Conservation (phyloP, 2,113 vertebrate genomes). For the Parus major region DNA sequence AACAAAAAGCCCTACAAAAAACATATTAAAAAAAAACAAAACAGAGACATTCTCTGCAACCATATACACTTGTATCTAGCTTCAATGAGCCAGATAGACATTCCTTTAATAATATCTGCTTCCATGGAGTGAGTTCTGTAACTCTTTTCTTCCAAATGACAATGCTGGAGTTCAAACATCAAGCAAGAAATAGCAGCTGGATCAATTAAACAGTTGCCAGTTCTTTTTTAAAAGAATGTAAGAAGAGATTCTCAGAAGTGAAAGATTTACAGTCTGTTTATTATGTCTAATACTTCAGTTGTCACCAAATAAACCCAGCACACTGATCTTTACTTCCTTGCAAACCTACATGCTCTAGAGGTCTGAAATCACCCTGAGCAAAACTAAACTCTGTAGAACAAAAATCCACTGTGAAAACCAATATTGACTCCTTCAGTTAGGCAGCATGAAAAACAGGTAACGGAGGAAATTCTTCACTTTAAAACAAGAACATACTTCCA, state of each 20-base stretch:
- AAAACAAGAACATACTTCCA: background rate
- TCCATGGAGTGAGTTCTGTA: background rate
- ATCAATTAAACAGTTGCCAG: background rate
- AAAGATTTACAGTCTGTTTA: background rate
- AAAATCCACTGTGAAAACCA: background rate
- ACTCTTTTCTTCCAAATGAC: background rate
- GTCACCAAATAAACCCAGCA: background rate
- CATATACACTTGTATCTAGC: background rate
- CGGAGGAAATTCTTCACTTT: background rate
- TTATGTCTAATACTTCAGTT: background rate
- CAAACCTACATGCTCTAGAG: background rate
- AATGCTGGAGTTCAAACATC: background rate
- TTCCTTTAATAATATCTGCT: background rate
- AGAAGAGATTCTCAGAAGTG: background rate
- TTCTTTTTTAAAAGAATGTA: background rate
- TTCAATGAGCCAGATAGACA: background rate
- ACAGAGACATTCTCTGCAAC: background rate
- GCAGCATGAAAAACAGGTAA: background rate
- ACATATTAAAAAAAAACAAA: background rate
- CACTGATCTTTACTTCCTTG: background rate
- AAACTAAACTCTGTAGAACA: background rate
- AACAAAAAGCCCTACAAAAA: background rate
- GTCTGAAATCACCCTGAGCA: background rate
- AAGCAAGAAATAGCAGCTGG: background rate
- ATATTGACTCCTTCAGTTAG: background rate